Conservation (phyloP, 2,113 vertebrate species). For the Xiphorhynchus elegans region DNA sequence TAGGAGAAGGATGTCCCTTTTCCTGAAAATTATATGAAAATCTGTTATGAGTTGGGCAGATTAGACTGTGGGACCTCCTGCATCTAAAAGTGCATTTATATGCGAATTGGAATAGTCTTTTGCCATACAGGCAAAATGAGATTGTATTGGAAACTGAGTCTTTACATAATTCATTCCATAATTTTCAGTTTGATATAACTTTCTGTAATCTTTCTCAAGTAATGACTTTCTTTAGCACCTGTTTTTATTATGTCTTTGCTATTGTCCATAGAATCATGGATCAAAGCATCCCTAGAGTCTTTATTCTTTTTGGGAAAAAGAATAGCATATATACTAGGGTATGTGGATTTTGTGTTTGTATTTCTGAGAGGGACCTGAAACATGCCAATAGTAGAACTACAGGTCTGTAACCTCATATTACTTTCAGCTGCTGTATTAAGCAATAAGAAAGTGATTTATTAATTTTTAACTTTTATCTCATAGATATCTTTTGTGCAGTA, state of each 20-base stretch:
- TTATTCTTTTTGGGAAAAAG: not conserved
- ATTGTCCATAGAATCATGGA: not conserved
- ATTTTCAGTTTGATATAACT: not conserved
- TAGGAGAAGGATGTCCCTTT: not conserved
- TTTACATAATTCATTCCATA: not conserved
- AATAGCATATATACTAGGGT: not conserved
- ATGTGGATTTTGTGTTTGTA: conserved; percentile 28
- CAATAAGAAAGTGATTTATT: conserved; percentile 57
- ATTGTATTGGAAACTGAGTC: not conserved
- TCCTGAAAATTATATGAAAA: not conserved
- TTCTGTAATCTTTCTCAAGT: not conserved
- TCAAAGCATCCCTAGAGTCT: not conserved
- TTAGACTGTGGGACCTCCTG: not conserved
- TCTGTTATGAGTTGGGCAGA: not conserved
- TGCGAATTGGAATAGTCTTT: not conserved
- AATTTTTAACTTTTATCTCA: conserved; percentile 57
- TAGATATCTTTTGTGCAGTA: conserved; percentile 17
- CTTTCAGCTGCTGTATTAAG: conserved; percentile 45
- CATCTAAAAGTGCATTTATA: not conserved
- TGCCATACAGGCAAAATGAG: not conserved
- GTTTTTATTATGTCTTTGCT: conserved; percentile 39
- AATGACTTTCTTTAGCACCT: not conserved
- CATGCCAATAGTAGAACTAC: conserved; percentile 31
- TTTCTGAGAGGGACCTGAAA: conserved; percentile 53
- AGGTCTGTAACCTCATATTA: conserved; percentile 18